Evolutionary conservation across 2,113 vertebrate genomes (phyloP), one percentile per base, ranked within the genome.

Genomic region (Notothenia coriiceps): DNA sequence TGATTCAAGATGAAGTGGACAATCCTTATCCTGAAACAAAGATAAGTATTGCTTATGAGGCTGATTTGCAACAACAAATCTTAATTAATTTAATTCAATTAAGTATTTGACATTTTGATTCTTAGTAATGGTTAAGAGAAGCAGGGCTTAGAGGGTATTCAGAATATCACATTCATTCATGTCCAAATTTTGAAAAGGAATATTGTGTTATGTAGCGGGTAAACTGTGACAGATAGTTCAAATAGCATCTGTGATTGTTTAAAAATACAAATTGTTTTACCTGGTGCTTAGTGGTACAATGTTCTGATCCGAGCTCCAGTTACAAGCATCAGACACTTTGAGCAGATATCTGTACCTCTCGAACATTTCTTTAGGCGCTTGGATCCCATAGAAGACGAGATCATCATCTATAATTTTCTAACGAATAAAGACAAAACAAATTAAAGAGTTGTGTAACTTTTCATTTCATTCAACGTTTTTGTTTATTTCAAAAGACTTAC

Each of bases 21-120:
- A 0, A 99, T 94, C 57, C 96, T 94, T 91, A 98, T 98, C 92
- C 98, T 99, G 90, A 86, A 95, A 94, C 61, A 62, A 85, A 61
- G 4, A 81, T 40, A 60, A 14, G 29, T 12, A 43, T 78, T 4
- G 69, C 25, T 11, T 10, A 14, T 40, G 25, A 51, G 68, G 17
- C 10, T 49, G 0, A 57, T 35, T 43, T 47, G 14, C 7, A 5
- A 18, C n/a, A 44, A 68, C 2, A 40, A 57, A 49, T 44, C 54
- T 0, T 43, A 17, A 59, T 20, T 13, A 44, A 17, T 46, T 15
- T 6, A 60, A 7, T 1, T 40, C 5, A 6, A 40, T 40, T 1
- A 7, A 40, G 35, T 40, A 40, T 8, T 40, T 55, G 7, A 57
- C 13, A 47, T 18, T 1, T 2, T 9, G 40, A 10, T n/a, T 74